A percentile compares a stretch with the other conserved stretches of the same genome.
Conservation (phyloP, 2,888 invertebrate genomes). For the Endotricha flammealis region DNA sequence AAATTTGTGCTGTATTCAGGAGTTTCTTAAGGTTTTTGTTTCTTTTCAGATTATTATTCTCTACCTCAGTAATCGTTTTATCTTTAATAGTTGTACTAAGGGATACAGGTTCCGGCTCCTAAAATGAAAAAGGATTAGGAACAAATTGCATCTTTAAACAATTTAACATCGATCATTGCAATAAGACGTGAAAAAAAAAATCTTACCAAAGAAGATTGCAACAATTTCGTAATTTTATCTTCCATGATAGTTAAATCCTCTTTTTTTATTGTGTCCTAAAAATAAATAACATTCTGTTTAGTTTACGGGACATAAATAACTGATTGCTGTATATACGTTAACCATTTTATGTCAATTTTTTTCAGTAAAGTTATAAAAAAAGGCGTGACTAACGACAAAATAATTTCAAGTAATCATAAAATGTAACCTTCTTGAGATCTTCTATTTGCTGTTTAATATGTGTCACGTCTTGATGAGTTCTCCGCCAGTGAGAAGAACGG, state of each 20-base stretch:
- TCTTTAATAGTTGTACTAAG: not conserved
- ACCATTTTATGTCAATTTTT: too few relatives aligned
- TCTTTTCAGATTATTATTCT: not conserved
- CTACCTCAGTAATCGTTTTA: not conserved
- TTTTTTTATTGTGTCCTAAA: conserved; percentile 49
- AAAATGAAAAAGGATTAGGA: not conserved
- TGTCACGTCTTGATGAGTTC: conserved; percentile 44
- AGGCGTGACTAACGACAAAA: too few relatives aligned
- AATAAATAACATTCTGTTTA: too few relatives aligned
- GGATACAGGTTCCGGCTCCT: not conserved
- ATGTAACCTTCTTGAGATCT: conserved; percentile 48
- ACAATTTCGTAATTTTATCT: conserved; percentile 46
- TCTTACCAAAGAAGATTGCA: conserved; percentile 46
- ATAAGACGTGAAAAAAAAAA: too few relatives aligned
- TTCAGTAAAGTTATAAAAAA: too few relatives aligned
- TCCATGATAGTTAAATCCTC: conserved; percentile 51
- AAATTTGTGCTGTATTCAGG: not conserved
- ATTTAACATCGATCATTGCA: not conserved
- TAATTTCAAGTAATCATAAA: conserved; percentile 2
- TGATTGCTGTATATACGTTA: too few relatives aligned
- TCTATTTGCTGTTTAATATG: conserved; percentile 45
- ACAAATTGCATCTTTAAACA: not conserved
- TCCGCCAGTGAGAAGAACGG: conserved; percentile 29
- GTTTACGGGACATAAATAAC: too few relatives aligned
- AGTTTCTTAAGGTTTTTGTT: not conserved